phyloP scores from a whole-genome alignment of 1,140 invertebrate species.

The Leguminivora glycinivorella region DNA sequence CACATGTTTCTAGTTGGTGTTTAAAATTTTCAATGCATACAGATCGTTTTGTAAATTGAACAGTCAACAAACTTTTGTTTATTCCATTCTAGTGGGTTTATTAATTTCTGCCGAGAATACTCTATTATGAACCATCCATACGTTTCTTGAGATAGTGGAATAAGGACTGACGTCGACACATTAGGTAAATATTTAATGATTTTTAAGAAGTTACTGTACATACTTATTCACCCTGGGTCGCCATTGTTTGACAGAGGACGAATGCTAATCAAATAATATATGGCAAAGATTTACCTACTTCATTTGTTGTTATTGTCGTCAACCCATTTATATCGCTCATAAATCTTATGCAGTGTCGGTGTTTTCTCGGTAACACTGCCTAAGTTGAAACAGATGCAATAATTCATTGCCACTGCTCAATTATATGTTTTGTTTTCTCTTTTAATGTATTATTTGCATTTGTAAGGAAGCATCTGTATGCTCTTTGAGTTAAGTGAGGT shows the following conservation, averaged over 20 bases:
- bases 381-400: slow-evolving; percentile 6
- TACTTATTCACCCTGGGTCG: slow-evolving; percentile 68
- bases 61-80: slow-evolving; percentile 80
- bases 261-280: slow-evolving; percentile 59
- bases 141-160: slow-evolving; percentile 68
- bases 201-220: slow-evolving; percentile 50
- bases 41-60: slow-evolving; percentile 72
- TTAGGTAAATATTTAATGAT: slow-evolving; percentile 69
- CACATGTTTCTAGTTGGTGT: slow-evolving; percentile 67
- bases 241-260: slow-evolving; percentile 77
- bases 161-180: slow-evolving; percentile 68
- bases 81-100: slow-evolving; percentile 72
- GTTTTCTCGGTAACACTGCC: not conserved
- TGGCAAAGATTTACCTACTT: slow-evolving; percentile 49
- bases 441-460: slow-evolving; percentile 9
- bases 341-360: not conserved
- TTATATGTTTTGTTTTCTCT: slow-evolving; percentile 20
- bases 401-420: not conserved
- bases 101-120: slow-evolving; percentile 62
- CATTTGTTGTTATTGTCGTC: slow-evolving; percentile 68
- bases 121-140: slow-evolving; percentile 73
- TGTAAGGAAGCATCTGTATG: not conserved
- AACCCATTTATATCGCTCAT: slow-evolving; percentile 42
- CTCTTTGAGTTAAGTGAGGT: not conserved
- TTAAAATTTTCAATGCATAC: slow-evolving; percentile 68